A percentile compares a stretch with the other conserved stretches of the same genome.
These are phyloP conservation scores for Drosophila carrolli DNA, from an alignment of 1,140 invertebrate genomes.

Conservation along the genomic window DNA sequence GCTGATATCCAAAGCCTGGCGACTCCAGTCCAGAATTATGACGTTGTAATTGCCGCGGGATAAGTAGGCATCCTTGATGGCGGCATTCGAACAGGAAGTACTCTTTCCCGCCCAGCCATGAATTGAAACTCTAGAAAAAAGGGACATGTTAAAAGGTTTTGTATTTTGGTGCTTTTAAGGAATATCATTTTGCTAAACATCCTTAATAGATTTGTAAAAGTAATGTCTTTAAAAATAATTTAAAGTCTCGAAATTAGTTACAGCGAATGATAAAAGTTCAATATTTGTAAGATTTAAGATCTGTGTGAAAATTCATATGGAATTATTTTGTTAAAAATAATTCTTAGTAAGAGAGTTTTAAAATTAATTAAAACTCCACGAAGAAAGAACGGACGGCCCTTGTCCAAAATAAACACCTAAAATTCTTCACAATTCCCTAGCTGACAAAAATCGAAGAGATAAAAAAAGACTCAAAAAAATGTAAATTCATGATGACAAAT, in stretches of 20 bases:
- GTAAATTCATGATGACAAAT: background rate
- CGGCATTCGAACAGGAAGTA: slow-evolving; percentile 71
- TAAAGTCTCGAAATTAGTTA: background rate
- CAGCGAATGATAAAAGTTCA: background rate
- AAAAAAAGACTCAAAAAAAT: too few relatives aligned
- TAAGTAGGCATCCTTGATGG: slow-evolving; percentile 79
- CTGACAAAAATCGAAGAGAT: too few relatives aligned
- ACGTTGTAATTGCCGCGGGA: slow-evolving; percentile 85
- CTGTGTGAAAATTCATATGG: too few relatives aligned
- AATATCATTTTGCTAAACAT: background rate
- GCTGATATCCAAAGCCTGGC: slow-evolving; percentile 68
- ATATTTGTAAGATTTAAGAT: too few relatives aligned
- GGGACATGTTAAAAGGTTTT: too few relatives aligned
- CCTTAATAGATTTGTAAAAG: too few relatives aligned
- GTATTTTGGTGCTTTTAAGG: background rate
- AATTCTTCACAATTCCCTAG: too few relatives aligned
- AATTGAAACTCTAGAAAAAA: slow-evolving; percentile 54
- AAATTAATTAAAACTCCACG: too few relatives aligned
- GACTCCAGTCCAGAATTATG: slow-evolving; percentile 87
- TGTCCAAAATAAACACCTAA: too few relatives aligned
- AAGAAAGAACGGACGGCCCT: too few relatives aligned
- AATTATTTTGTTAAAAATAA: too few relatives aligned
- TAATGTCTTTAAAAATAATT: background rate
- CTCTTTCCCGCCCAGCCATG: slow-evolving; percentile 76
- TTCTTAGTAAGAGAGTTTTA: too few relatives aligned